Percentiles rank a stretch among this genome's conserved stretches.
Evolutionary conservation across 2,797 vertebrate genomes (phyloP).

Genomic region (Echeneis naucrates): DNA sequence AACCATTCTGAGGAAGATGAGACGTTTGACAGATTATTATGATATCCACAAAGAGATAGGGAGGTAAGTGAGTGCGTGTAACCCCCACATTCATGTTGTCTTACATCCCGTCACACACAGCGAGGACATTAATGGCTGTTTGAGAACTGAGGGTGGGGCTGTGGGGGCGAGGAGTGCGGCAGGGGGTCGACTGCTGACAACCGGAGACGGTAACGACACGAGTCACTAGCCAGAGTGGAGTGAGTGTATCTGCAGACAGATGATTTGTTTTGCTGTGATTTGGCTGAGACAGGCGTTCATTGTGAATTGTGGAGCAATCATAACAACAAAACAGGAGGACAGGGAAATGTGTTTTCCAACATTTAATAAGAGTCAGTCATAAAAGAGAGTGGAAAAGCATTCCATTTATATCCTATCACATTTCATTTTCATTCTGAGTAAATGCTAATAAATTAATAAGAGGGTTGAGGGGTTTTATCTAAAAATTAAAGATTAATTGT

Average conservation of each 20-base stretch:
- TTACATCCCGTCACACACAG: slow-evolving; percentile 19
- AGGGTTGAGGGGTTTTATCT: too few species aligned
- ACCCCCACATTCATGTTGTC: not conserved
- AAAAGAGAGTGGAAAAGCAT: too few species aligned
- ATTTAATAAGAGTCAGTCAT: not conserved
- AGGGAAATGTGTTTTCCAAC: slow-evolving; percentile 14
- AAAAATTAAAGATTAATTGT: too few species aligned
- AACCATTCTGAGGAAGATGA: slow-evolving; percentile 85
- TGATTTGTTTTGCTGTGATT: slow-evolving; percentile 56
- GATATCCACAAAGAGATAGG: slow-evolving; percentile 94
- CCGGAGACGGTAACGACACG: slow-evolving; percentile 42
- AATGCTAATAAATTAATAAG: too few species aligned
- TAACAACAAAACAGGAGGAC: not conserved
- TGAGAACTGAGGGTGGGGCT: slow-evolving; percentile 23
- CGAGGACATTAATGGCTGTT: slow-evolving; percentile 24
- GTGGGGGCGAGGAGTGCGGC: slow-evolving; percentile 10
- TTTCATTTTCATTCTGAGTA: too few species aligned
- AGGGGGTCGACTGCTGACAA: slow-evolving; percentile 50
- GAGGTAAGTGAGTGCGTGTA: slow-evolving; percentile 81
- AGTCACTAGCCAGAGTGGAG: slow-evolving; percentile 60
- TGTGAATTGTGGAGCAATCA: slow-evolving; percentile 16
- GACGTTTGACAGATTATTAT: slow-evolving; percentile 91
- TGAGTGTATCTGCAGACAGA: slow-evolving; percentile 42
- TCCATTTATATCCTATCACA: too few species aligned
- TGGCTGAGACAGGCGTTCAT: slow-evolving; percentile 29